Conservation (phyloP, 2,113 vertebrate species). For the Erythrolamprus reginae region DNA sequence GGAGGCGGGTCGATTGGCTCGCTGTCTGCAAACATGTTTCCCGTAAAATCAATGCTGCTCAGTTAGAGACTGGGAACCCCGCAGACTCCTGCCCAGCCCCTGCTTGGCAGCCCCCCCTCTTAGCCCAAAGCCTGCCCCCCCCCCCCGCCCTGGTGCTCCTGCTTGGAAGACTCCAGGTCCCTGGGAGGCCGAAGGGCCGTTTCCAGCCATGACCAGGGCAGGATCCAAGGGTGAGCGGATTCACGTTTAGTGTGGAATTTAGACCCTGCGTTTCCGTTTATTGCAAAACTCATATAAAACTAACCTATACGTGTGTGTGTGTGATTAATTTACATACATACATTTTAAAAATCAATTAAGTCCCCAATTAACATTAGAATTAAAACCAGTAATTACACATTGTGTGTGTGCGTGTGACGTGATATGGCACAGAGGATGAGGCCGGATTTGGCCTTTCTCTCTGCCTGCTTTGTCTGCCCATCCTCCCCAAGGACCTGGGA, state of each 20-base stretch:
- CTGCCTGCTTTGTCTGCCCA: neutral
- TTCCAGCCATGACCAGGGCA: neutral
- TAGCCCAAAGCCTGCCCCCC: neutral
- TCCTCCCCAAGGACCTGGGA: neutral
- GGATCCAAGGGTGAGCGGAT: neutral
- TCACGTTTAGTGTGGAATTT: neutral
- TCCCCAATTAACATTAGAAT: neutral
- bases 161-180: no score
- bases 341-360: neutral
- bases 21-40: slow-evolving; percentile 98
- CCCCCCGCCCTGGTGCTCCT: no score
- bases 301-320: no score
- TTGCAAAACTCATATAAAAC: neutral
- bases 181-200: neutral
- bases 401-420: no score
- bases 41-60: slow-evolving; percentile 99
- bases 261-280: neutral
- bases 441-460: neutral
- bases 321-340: no score
- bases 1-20: slow-evolving; percentile 97
- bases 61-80: slow-evolving; percentile 84
- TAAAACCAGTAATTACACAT: neutral
- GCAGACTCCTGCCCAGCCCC: slow-evolving; percentile 33
- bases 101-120: neutral
- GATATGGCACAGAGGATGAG: neutral